Base-by-base conservation (phyloP, 2,113 vertebrate species). In the Arvicanthis niloticus region DNA sequence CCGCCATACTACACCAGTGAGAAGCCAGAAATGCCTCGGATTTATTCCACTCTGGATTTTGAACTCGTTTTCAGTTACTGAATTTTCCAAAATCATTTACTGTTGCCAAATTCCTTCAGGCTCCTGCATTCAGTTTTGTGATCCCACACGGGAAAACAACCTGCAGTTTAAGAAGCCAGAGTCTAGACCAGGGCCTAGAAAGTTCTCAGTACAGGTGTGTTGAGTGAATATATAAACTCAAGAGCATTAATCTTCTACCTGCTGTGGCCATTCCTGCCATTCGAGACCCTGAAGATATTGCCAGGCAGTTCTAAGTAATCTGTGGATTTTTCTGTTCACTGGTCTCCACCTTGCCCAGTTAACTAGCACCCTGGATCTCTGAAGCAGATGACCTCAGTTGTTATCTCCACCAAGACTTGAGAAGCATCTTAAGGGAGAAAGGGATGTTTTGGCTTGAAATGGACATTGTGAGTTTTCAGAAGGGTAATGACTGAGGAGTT, bases 321-420 rank as follows among this genome's bases (percentile, higher is more conserved):
- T 68, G 3, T 6, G 31, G 56, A 34, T 65, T 75, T 29, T 29
- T 87, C 72, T 51, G 3, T 73, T 73, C 37, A 4, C 7, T 3
- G 29, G 31, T 42, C 73, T 86, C 94, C 67, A 88, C 88, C 72
- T 86, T 0, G 0, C 17, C n/a, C 58, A 68, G 37, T 53, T 37
- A 68, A 26, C 76, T 58, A 77, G 80, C 51, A 62, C 19, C 67
- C 53, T 88, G 72, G 51, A 73, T 87, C 73, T 94, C 65, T 85
- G 56, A 70, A 95, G 73, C 5, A 89, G 76, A 37, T 40, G 31
- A 82, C 73, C 82, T 95, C 86, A 76, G 86, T 72, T 97, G 89
- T 73, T 72, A 60, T 73, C 78, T 96, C 91, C 81, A 85, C 56
- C 31, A 72, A 89, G 51, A 87, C 62, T 80, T 96, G 56, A 0